Percentiles rank a stretch among this genome's conserved stretches.
Conservation (phyloP, 2,888 invertebrate genomes). For the Heliconius erato region DNA sequence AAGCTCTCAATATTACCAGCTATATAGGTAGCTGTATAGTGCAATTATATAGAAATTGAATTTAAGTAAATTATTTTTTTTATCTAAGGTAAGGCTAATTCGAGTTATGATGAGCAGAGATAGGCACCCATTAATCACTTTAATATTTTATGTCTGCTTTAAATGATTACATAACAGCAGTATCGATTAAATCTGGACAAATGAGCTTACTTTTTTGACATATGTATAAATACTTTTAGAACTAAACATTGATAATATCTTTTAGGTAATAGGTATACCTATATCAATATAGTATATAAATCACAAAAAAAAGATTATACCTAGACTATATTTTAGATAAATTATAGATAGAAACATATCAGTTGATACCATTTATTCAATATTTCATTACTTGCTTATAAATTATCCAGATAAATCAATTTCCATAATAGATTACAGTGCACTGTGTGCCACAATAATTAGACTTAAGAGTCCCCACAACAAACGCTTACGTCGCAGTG, state of each 20-base stretch:
- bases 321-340: not conserved
- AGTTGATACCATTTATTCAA: not conserved
- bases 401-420: not conserved
- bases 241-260: not conserved
- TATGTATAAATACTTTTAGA: not conserved
- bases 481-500: no score
- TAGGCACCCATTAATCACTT: not conserved
- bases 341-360: not conserved
- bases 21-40: constrained; percentile 9
- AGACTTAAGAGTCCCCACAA: no score
- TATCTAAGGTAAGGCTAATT: not conserved
- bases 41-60: not conserved
- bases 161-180: not conserved
- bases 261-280: not conserved
- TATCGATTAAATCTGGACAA: not conserved
- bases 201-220: not conserved
- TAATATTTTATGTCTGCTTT: constrained; percentile 2
- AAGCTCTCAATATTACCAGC: constrained; percentile 20
- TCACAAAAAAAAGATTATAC: not conserved
- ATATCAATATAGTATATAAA: not conserved
- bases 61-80: not conserved
- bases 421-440: not conserved
- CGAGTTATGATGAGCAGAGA: not conserved
- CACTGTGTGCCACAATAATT: no score
- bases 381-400: not conserved